Evolutionary conservation across 2,113 vertebrate genomes (phyloP), one percentile per base, ranked within the genome.

Genomic region (Dolichallabes microphthalmus): DNA sequence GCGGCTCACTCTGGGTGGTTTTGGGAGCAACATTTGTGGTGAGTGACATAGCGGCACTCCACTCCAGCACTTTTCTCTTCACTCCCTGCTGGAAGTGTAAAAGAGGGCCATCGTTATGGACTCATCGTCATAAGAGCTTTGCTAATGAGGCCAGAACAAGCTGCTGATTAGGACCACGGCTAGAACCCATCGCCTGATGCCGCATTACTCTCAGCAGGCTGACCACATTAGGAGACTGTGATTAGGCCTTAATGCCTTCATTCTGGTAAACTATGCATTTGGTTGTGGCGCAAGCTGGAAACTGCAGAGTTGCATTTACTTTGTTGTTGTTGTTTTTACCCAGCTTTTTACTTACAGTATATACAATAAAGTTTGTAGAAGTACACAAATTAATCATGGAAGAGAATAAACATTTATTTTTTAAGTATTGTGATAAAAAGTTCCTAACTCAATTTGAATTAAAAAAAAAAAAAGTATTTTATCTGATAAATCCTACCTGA

Each of bases 201-300:
- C 27, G 79, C 60, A 63, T n/a, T 50, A 66, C 50, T 82, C 58
- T 82, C 79, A 82, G 85, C 85, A 76, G 85, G 58, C 58, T 74
- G 63, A 66, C 52, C 14, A 53, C 77, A 88, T 74, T 75, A 81
- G 68, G 55, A 86, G 69, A 60, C 15, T 57, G 64, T 88, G 82
- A 88, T 84, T 87, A 55, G 32, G 60, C 25, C 50, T 84, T 76
- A 82, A 77, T 69, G 63, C 20, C 69, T 79, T 81, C 30, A 71
- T 82, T 77, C 74, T n/a, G 55, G 10, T 71, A 45, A 79, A 69
- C 8, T 71, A 20, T 55, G 64, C 66, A 30, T 57, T 69, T 55
- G 39, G 61, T 69, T 69, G 57, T 61, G 66, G 32, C 39, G 58
- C 73, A 84, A 69, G 77, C 79, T 63, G 55, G 15, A 69, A 39